Evolutionary conservation across 1,140 invertebrate genomes (phyloP), one percentile per base, ranked within the genome.

Genomic region (Calephelis virginiensis): DNA sequence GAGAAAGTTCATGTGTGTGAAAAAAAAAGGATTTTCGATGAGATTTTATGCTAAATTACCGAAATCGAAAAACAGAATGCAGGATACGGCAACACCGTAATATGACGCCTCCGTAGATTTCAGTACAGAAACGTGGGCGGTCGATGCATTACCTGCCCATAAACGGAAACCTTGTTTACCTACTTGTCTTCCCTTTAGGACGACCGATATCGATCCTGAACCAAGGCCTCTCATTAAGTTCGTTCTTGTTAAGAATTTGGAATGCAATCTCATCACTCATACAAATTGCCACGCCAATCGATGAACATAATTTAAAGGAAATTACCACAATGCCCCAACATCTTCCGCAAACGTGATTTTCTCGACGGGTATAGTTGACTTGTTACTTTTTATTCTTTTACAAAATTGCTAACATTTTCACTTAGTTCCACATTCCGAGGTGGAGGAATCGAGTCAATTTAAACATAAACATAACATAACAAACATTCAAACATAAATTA

Each of bases 101-200:
- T 40, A 5, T 8, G 74, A 83, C 80, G 81, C 79, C 80, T 84
- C 73, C 79, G 61, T 78, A 74, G 71, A 80, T 84, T 76, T 75
- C 69, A 74, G 81, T 78, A 77, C 74, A 73, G 75, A 76, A 40
- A 78, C 83, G 85, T 85, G 77, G 83, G 83, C 82, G 84, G 82
- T 71, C 83, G 84, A 82, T 87, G 83, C 82, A 85, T 86, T 84
- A 76, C 72, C 82, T 70, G 73, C 68, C 84, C 81, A 76, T 85
- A 88, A 79, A 83, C 74, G 81, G 82, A 81, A 80, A 86, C 76
- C 74, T 82, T 72, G 82, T 84, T 82, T 84, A 82, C 78, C 69
- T 82, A 85, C 84, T 80, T 81, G 76, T 81, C 77, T 83, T 83
- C 77, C 80, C 82, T 85, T 83, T 81, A 83, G 73, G 74, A 85